Evolutionary conservation across 2,797 vertebrate species (phyloP).

Genomic region (Cossypha heuglini): DNA sequence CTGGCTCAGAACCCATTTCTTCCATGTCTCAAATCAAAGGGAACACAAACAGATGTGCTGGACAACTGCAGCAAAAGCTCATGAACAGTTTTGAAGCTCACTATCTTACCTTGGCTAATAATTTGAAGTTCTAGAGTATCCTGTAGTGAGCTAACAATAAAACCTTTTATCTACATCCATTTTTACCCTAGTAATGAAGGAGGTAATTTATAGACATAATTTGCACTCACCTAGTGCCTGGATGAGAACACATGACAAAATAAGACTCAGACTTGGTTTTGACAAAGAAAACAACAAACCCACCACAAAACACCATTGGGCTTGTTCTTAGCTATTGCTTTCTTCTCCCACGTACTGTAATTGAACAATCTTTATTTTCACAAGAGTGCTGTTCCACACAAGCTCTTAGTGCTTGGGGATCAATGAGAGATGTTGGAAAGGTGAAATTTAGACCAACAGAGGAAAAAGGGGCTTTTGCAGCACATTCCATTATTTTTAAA

Average conservation of each 20-base stretch:
- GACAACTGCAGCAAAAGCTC: neutral
- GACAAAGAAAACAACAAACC: accelerated
- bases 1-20: neutral
- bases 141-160: neutral
- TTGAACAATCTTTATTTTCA: conserved; percentile 5
- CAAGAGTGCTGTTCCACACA: neutral
- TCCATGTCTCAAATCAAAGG: neutral
- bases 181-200: neutral
- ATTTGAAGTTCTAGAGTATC: neutral
- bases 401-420: neutral
- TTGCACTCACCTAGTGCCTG: neutral
- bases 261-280: neutral
- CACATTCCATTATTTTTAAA: conserved; percentile 32
- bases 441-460: conserved; percentile 52
- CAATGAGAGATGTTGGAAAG: conserved; percentile 38
- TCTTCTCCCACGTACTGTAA: neutral
- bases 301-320: neutral
- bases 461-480: neutral
- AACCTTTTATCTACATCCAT: neutral
- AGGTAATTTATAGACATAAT: neutral
- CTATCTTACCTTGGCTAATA: neutral
- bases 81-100: neutral
- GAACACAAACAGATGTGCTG: neutral
- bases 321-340: neutral
- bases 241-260: neutral